These are phyloP conservation scores for Bombus superbus DNA, from an alignment of 1,140 invertebrate species.

Conservation along the genomic window DNA sequence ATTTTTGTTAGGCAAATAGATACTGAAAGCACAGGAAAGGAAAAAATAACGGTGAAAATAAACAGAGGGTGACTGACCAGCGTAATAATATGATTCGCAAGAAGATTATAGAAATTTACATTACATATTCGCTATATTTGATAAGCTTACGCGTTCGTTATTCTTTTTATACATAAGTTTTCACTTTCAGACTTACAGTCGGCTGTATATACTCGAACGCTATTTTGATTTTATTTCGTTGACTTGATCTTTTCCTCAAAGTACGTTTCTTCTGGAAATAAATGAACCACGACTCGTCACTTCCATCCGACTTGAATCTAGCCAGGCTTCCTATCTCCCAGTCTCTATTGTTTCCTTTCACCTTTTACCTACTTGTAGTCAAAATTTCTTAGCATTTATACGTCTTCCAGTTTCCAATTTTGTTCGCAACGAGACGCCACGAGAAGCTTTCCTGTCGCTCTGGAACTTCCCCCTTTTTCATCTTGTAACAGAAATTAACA, in stretches of 20 bases:
- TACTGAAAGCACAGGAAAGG: neutral
- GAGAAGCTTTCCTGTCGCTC: neutral
- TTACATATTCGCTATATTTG: too few species aligned
- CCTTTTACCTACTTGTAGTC: neutral
- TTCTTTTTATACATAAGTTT: too few species aligned
- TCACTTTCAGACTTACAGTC: too few species aligned
- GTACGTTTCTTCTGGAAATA: neutral
- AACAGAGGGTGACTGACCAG: too few species aligned
- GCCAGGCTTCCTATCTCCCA: neutral
- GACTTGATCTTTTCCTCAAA: neutral
- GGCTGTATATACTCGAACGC: neutral
- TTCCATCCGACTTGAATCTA: neutral
- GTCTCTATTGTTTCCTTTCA: neutral
- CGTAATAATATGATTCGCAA: too few species aligned
- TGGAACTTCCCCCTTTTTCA: neutral
- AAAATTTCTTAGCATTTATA: conserved; percentile 3
- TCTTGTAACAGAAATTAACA: conserved; percentile 26
- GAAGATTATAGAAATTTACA: too few species aligned
- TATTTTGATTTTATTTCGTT: neutral
- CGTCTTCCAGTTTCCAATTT: neutral
- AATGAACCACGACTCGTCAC: neutral
- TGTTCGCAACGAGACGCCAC: neutral
- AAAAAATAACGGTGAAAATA: too few species aligned
- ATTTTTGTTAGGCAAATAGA: neutral
- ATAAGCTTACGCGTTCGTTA: too few species aligned